Evolutionary conservation across 2,888 invertebrate species (phyloP), one percentile per base, ranked within the genome.

Genomic region (Zelleria hepariella): DNA sequence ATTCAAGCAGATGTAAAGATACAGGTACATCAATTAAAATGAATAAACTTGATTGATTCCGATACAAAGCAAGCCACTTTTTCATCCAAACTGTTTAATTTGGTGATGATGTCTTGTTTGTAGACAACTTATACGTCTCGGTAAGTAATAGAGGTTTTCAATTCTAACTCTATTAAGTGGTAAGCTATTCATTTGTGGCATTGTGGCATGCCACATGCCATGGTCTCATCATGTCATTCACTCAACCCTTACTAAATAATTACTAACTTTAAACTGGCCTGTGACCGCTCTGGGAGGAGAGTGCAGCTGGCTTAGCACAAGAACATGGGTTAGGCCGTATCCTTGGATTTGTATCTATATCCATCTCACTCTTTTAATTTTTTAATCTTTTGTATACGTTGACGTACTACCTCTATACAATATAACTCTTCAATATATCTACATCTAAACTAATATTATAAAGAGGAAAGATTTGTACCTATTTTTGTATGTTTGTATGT

Each of bases 11-110:
- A 54, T 24, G n/a, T 26, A 54, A 25, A 25, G 10, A 70, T 66
- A 64, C 66, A 63, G 67, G 57, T 64, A 66, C 68, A 64, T 73
- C 77, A 78, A 82, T 85, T 84, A 80, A 80, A 83, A 80, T 71
- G 82, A 84, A 86, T 78, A 75, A 75, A 21, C 75, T 77, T 78
- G 76, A 81, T 82, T 77, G 78, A 75, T 74, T 47, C 74, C 69
- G 49, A 66, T 74, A 49, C 65, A 79, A 78, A 80, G 78, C 77
- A 75, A 72, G 72, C 78, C 75, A 73, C 72, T 71, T 80, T 79
- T 42, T 71, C 69, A 72, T 71, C 72, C 73, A 73, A 82, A 80
- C 78, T 78, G 81, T 78, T 77, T 26, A 18, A 74, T 73, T 80
- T 74, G 5, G 23, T 32, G 10, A 23, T 79, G 78, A 84, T 77